phyloP scores from a whole-genome alignment of 2,797 vertebrate genomes.

The Malurus leucopterus region DNA sequence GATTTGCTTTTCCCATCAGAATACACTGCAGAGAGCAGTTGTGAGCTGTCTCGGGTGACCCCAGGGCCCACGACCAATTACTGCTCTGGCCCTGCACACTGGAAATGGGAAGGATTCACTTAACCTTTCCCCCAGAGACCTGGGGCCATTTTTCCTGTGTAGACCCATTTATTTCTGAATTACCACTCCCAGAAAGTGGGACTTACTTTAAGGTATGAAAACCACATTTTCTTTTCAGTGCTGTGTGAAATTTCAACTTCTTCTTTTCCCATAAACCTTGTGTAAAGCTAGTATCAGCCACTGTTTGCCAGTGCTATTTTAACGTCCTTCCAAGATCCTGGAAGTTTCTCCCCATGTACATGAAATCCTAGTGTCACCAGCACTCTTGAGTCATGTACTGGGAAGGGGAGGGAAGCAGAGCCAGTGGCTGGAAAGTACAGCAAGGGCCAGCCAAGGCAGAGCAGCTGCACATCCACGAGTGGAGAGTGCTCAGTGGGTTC shows the following conservation, averaged over 20 bases:
- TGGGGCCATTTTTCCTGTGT: not conserved
- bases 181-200: not conserved
- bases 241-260: not conserved
- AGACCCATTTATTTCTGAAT: not conserved
- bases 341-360: not conserved
- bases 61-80: not conserved
- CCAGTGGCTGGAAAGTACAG: accelerated
- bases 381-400: not conserved
- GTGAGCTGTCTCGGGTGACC: accelerated
- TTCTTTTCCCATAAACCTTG: not conserved
- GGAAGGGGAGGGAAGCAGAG: not conserved
- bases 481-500: too few relatives aligned
- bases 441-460: not conserved
- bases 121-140: not conserved
- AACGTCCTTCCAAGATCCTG: not conserved
- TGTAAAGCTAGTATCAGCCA: not conserved
- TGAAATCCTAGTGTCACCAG: not conserved
- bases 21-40: not conserved
- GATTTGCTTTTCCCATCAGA: not conserved
- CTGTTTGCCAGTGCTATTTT: not conserved
- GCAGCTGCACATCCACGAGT: accelerated
- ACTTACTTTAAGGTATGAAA: not conserved
- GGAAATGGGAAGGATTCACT: not conserved
- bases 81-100: accelerated
- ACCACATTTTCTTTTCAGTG: not conserved